A percentile compares a stretch with the other conserved stretches of the same genome.
phyloP scores from a whole-genome alignment of 1,140 invertebrate species.

The Drosophila sproati region DNA sequence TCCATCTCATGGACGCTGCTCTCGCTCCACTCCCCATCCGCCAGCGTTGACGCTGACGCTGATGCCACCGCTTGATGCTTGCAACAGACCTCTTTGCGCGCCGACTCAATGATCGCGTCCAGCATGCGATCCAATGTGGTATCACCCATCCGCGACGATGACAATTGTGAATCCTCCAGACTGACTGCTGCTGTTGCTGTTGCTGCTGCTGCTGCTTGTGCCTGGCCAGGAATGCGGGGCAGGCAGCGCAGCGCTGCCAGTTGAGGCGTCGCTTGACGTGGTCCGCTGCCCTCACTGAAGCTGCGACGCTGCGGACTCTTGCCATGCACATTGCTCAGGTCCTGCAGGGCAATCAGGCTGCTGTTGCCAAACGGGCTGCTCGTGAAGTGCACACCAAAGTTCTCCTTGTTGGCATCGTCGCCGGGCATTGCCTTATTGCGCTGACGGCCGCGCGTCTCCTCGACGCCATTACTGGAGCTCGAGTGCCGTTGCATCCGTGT shows the following conservation, averaged over 20 bases:
- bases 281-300: constrained; percentile 70
- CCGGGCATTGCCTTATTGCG: constrained; percentile 10
- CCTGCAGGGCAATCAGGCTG: constrained; percentile 75
- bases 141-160: constrained; percentile 81
- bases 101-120: constrained; percentile 82
- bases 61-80: constrained; percentile 26
- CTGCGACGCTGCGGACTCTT: constrained; percentile 75
- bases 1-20: constrained; percentile 82
- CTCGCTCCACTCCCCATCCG: constrained; percentile 67
- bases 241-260: constrained; percentile 62
- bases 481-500: constrained; percentile 78
- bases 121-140: constrained; percentile 82
- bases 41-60: neutral
- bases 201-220: neutral
- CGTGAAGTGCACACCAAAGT: constrained; percentile 79
- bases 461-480: constrained; percentile 63
- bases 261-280: constrained; percentile 67
- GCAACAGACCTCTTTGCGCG: constrained; percentile 72
- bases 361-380: constrained; percentile 79
- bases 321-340: constrained; percentile 76
- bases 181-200: constrained; percentile 3
- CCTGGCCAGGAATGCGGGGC: constrained; percentile 27
- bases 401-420: constrained; percentile 76
- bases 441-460: constrained; percentile 58
- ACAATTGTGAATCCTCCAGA: constrained; percentile 72